Evolutionary conservation across 1,140 invertebrate genomes (phyloP).

Genomic region (Manduca sexta): DNA sequence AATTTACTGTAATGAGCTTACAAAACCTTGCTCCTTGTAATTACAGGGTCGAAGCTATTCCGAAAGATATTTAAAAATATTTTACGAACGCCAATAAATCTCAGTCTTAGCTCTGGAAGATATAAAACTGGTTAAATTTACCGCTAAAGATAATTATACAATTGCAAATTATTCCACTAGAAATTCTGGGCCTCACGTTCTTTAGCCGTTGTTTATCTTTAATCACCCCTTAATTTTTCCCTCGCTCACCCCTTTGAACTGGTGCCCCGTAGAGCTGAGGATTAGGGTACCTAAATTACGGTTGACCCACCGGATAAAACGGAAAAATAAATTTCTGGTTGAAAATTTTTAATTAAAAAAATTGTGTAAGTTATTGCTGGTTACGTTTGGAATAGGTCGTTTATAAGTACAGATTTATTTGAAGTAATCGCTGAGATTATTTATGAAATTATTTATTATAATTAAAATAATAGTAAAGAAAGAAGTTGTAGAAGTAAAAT

Average conservation of each 20-base stretch:
- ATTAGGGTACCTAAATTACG: constrained; percentile 53
- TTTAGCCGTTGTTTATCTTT: constrained; percentile 61
- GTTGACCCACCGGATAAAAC: constrained; percentile 30
- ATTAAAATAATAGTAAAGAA: too few relatives aligned
- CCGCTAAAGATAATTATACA: constrained; percentile 55
- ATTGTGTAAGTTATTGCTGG: constrained; percentile 1
- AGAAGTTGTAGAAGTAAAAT: too few relatives aligned
- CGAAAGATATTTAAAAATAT: too few relatives aligned
- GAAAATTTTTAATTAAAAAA: constrained; percentile 4
- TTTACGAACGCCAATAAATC: constrained; percentile 22
- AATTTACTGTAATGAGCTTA: too few relatives aligned
- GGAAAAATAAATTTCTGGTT: constrained; percentile 17
- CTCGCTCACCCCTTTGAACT: constrained; percentile 39
- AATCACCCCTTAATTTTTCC: constrained; percentile 61
- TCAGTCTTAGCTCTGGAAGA: constrained; percentile 25
- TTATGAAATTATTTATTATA: too few relatives aligned
- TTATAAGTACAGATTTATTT: too few relatives aligned
- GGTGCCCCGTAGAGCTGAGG: constrained; percentile 24
- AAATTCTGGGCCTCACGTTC: constrained; percentile 31
- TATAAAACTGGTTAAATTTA: constrained; percentile 54
- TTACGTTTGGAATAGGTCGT: too few relatives aligned
- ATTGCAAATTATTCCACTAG: constrained; percentile 55
- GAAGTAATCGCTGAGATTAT: too few relatives aligned
- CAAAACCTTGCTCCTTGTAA: too few relatives aligned
- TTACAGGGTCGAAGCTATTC: too few relatives aligned